phyloP scores from a whole-genome alignment of 2,888 invertebrate species.

The Pyrrhia umbra region DNA sequence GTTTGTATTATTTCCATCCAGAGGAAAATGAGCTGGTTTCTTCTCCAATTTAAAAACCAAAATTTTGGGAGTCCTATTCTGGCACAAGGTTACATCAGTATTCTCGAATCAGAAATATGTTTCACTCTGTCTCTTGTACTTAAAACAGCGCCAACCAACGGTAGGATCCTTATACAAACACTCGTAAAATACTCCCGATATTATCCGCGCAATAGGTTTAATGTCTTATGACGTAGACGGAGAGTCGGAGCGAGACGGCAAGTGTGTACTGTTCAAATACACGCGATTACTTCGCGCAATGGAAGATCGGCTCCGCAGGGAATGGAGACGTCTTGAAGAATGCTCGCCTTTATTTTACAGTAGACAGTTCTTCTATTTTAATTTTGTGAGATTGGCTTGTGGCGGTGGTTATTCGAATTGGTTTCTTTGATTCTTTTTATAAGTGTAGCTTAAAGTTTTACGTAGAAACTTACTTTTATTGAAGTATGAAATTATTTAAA shows the following conservation, averaged over 20 bases:
- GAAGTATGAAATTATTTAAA: background rate
- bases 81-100: background rate
- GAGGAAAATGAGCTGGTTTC: no score
- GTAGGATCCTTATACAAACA: slow-evolving; percentile 73
- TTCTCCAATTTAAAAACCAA: background rate
- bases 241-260: slow-evolving; percentile 62
- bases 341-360: slow-evolving; percentile 55
- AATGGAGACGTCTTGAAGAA: slow-evolving; percentile 45
- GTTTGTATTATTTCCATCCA: background rate
- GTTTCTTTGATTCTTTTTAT: slow-evolving; percentile 18
- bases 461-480: background rate
- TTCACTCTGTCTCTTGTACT: background rate
- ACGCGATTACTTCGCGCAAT: slow-evolving; percentile 68
- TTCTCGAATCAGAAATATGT: background rate
- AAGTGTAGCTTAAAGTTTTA: background rate
- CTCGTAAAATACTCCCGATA: slow-evolving; percentile 78
- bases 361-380: slow-evolving; percentile 42
- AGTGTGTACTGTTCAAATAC: slow-evolving; percentile 77
- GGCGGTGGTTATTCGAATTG: slow-evolving; percentile 30
- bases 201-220: slow-evolving; percentile 83
- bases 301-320: slow-evolving; percentile 50
- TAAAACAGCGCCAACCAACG: slow-evolving; percentile 37
- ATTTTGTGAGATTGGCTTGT: slow-evolving; percentile 52
- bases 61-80: no score
- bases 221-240: slow-evolving; percentile 75